Conservation (phyloP, 2,888 invertebrate species). For the Dendrolimus pini region DNA sequence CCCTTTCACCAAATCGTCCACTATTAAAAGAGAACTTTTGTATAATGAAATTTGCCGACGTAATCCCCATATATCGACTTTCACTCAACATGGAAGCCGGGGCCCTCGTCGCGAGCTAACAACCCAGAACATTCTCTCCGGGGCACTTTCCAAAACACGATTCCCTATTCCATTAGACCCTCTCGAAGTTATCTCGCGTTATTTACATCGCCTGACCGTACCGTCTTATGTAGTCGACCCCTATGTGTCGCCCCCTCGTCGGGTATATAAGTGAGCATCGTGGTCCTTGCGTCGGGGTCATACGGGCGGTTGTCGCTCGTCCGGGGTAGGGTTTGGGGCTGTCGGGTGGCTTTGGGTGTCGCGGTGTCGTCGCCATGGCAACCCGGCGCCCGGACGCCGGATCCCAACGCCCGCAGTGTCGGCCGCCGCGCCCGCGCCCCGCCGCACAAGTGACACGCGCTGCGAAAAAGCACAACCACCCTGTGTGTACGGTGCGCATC, state of each 20-base stretch:
- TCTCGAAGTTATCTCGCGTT: constrained; percentile 72
- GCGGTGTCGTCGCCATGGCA: constrained; percentile 77
- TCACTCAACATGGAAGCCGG: constrained; percentile 53
- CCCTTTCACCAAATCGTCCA: constrained; percentile 11
- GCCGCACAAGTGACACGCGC: constrained; percentile 74
- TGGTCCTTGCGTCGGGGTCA: constrained; percentile 39
- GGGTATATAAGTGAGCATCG: constrained; percentile 59
- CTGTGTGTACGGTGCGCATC: constrained; percentile 31
- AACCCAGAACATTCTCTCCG: constrained; percentile 64
- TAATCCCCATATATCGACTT: constrained; percentile 68
- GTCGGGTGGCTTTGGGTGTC: constrained; percentile 49
- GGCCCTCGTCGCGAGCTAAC: constrained; percentile 46
- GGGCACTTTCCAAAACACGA: constrained; percentile 71
- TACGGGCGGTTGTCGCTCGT: constrained; percentile 45
- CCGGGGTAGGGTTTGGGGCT: constrained; percentile 9
- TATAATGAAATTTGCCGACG: constrained; percentile 60
- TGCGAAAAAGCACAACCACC: constrained; percentile 75
- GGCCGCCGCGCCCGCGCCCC: constrained; percentile 69
- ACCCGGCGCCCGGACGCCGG: constrained; percentile 79
- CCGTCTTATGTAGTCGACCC: constrained; percentile 69
- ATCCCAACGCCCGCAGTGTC: constrained; percentile 79
- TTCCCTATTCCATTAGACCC: constrained; percentile 75
- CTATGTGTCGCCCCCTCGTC: constrained; percentile 42
- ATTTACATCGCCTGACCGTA: constrained; percentile 76
- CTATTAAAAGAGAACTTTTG: constrained; percentile 39